These are phyloP conservation scores for Chaetodon trifasciatus DNA, from an alignment of 2,797 vertebrate species.

Conservation along the genomic window DNA sequence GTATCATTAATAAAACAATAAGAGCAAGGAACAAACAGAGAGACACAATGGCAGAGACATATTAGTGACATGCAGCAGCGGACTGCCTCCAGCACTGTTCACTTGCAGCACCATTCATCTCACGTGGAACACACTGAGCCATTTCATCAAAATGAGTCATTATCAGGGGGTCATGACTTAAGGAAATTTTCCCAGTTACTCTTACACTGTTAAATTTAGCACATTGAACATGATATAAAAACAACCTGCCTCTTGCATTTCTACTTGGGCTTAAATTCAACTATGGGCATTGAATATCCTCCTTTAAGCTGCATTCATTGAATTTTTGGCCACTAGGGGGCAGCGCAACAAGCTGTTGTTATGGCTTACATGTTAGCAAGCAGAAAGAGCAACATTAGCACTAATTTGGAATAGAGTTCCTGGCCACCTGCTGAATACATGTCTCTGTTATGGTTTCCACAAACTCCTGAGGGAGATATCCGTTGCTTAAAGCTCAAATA, in stretches of 20 bases:
- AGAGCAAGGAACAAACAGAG: background rate
- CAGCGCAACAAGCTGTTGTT: background rate
- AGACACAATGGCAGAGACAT: background rate
- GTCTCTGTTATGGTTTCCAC: background rate
- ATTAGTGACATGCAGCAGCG: background rate
- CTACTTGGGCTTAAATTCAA: background rate
- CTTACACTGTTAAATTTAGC: background rate
- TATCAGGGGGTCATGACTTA: background rate
- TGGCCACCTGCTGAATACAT: background rate
- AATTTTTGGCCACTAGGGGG: background rate
- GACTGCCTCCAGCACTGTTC: background rate
- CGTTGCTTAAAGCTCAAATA: too few species aligned
- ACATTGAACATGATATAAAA: background rate
- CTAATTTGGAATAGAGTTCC: background rate
- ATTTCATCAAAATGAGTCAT: constrained; percentile 25
- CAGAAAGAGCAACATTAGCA: background rate
- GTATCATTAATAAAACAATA: constrained; percentile 7
- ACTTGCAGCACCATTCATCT: background rate
- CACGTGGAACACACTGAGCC: background rate
- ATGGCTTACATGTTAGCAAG: background rate
- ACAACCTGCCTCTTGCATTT: background rate
- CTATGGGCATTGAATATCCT: background rate
- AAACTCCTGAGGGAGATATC: too few species aligned
- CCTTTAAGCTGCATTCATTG: too few species aligned
- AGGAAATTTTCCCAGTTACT: background rate